A percentile compares a stretch with the other conserved stretches of the same genome.
These are phyloP conservation scores for Onthophagus sagittarius DNA, from an alignment of 2,888 invertebrate genomes.

Conservation along the genomic window DNA sequence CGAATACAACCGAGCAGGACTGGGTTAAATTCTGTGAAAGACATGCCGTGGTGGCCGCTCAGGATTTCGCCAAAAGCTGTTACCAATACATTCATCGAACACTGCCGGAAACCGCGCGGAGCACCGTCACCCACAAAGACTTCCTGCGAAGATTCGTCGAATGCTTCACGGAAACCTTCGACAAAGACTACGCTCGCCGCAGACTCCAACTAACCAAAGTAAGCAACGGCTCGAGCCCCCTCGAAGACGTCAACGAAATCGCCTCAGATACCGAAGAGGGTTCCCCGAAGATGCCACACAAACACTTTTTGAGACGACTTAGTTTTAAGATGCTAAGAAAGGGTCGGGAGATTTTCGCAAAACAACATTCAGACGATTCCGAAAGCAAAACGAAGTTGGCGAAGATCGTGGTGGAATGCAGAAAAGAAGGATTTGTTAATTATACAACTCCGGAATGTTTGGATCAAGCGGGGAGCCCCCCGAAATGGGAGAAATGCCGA, in stretches of 20 bases:
- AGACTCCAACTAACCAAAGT: slow-evolving; percentile 50
- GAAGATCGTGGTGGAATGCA: slow-evolving; percentile 89
- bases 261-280: slow-evolving; percentile 72
- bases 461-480: slow-evolving; percentile 77
- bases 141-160: slow-evolving; percentile 80
- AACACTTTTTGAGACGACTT: slow-evolving; percentile 79
- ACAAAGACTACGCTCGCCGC: slow-evolving; percentile 66
- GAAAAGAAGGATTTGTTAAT: slow-evolving; percentile 91
- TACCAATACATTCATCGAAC: slow-evolving; percentile 71
- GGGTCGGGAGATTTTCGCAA: slow-evolving; percentile 82
- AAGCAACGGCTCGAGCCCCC: slow-evolving; percentile 42
- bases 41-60: slow-evolving; percentile 79
- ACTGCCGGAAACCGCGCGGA: slow-evolving; percentile 62
- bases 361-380: slow-evolving; percentile 84
- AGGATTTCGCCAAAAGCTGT: slow-evolving; percentile 85
- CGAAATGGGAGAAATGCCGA: slow-evolving; percentile 92
- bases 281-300: slow-evolving; percentile 75
- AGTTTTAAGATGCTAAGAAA: slow-evolving; percentile 85
- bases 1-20: slow-evolving; percentile 54
- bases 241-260: slow-evolving; percentile 56
- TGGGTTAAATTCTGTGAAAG: slow-evolving; percentile 86
- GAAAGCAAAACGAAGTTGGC: slow-evolving; percentile 83
- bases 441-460: slow-evolving; percentile 89
- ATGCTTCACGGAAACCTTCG: slow-evolving; percentile 80
- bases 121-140: slow-evolving; percentile 70